Conservation (phyloP, 2,797 vertebrate species). For the Sebastes cheni region DNA sequence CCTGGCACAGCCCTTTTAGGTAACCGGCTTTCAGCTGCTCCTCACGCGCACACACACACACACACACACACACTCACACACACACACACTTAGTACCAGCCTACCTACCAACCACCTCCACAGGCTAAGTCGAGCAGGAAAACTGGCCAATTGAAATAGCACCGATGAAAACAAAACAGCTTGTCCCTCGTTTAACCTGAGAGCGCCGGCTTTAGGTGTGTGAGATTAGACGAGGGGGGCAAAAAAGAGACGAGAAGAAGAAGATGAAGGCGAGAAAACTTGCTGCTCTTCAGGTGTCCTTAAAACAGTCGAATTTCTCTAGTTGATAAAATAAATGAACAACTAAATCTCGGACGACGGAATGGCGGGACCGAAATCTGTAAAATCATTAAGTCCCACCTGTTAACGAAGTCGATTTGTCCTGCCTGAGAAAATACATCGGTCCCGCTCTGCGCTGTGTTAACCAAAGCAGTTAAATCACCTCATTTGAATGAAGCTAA, state of each 20-base stretch:
- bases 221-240: constrained; percentile 31
- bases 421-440: constrained; percentile 81
- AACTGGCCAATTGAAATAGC: constrained; percentile 72
- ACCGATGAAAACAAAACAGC: constrained; percentile 61
- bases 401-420: constrained; percentile 81
- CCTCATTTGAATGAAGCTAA: constrained; percentile 85
- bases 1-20: constrained; percentile 83
- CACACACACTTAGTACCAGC: constrained; percentile 58
- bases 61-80: constrained; percentile 45
- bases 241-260: background rate
- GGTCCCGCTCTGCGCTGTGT: constrained; percentile 72
- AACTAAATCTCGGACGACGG: background rate
- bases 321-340: background rate
- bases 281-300: constrained; percentile 11
- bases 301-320: background rate
- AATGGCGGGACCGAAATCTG: constrained; percentile 24
- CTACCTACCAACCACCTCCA: constrained; percentile 78
- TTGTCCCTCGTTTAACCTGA: constrained; percentile 60
- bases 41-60: constrained; percentile 49
- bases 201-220: constrained; percentile 38
- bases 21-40: constrained; percentile 85
- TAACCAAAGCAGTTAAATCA: constrained; percentile 82
- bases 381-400: constrained; percentile 76
- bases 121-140: constrained; percentile 75
- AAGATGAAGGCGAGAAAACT: constrained; percentile 2